Conservation (phyloP, 2,888 invertebrate species). For the Callinectes sapidus region DNA sequence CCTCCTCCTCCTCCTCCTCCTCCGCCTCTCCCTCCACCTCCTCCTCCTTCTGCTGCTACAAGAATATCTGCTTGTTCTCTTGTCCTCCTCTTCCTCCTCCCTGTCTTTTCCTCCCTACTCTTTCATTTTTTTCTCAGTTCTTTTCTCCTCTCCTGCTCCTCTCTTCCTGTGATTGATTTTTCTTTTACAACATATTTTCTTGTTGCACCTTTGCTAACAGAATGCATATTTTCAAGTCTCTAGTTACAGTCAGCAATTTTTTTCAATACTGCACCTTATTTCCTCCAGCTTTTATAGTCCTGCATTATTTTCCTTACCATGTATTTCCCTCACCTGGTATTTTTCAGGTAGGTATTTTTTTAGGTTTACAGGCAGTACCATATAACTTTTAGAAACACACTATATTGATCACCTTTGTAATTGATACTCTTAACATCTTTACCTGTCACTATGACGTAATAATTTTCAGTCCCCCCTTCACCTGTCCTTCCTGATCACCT, state of each 20-base stretch:
- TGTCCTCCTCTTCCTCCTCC: slow-evolving; percentile 1
- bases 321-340: background rate
- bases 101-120: background rate
- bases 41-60: background rate
- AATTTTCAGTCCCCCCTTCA: background rate
- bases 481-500: background rate
- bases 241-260: background rate
- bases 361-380: background rate
- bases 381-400: background rate
- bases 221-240: background rate
- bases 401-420: background rate
- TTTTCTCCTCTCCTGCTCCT: background rate
- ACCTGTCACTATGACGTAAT: background rate
- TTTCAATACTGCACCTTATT: background rate
- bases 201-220: slow-evolving; percentile 18
- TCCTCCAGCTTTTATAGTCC: background rate
- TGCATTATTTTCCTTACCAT: background rate
- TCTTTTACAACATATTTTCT: background rate
- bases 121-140: background rate
- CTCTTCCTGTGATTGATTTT: background rate
- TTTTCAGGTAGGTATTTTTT: background rate
- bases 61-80: background rate
- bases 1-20: background rate
- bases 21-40: background rate
- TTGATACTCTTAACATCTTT: background rate